These are phyloP conservation scores for Nannospalax galili DNA, from an alignment of 2,113 vertebrate genomes.

Conservation along the genomic window DNA sequence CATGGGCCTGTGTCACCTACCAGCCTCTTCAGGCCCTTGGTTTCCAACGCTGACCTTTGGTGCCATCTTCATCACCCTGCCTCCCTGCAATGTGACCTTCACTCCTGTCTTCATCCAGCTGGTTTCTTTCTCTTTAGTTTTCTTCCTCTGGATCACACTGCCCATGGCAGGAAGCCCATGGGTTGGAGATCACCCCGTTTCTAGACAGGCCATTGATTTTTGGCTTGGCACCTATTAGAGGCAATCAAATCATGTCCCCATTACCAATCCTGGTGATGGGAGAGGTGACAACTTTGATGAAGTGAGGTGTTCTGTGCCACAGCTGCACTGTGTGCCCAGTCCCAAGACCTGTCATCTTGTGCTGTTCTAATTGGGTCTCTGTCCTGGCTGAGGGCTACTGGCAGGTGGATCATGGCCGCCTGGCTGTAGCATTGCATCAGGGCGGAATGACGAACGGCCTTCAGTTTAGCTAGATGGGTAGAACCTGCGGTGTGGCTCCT, in stretches of 20 bases:
- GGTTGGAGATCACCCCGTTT: conserved; percentile 70
- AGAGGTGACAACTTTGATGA: conserved; percentile 84
- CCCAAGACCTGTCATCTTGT: conserved; percentile 71
- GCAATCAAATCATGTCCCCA: conserved; percentile 73
- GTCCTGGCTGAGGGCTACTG: conserved; percentile 63
- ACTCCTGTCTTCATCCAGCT: not conserved
- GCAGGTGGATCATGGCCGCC: not conserved
- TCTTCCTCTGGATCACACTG: not conserved
- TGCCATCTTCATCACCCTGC: not conserved
- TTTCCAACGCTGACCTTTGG: rapidly evolving
- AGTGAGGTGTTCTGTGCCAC: conserved; percentile 62
- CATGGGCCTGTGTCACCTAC: rapidly evolving
- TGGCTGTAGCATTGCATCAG: not conserved
- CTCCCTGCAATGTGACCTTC: not conserved
- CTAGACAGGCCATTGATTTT: conserved; percentile 82
- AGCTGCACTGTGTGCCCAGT: conserved; percentile 65
- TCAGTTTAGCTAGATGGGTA: not conserved
- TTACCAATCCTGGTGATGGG: conserved; percentile 72
- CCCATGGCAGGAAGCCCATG: conserved; percentile 57
- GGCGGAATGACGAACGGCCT: conserved; percentile 59
- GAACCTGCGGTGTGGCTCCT: not conserved
- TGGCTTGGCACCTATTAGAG: conserved; percentile 84
- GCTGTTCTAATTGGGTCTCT: conserved; percentile 82
- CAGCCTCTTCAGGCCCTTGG: rapidly evolving
- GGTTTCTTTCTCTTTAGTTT: not conserved